These are phyloP conservation scores for Pollenia labialis DNA, from an alignment of 2,888 invertebrate species.

Conservation along the genomic window DNA sequence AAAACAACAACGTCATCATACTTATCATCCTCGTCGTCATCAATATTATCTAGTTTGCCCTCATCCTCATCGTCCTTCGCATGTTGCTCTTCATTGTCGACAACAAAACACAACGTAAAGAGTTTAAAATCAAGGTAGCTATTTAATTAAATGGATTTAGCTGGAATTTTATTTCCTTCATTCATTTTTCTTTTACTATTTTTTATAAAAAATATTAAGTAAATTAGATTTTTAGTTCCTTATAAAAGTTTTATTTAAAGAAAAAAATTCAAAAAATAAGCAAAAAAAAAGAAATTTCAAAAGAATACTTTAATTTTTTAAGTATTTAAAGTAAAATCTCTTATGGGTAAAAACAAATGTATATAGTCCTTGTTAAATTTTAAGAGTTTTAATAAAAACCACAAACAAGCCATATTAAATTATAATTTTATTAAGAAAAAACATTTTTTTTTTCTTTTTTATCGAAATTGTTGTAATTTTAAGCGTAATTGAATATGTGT, in stretches of 20 bases:
- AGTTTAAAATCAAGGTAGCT: slow-evolving; percentile 66
- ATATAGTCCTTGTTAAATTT: slow-evolving; percentile 72
- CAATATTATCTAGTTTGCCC: background rate
- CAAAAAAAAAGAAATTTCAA: slow-evolving; percentile 49
- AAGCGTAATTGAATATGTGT: slow-evolving; percentile 56
- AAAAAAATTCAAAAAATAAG: slow-evolving; percentile 63
- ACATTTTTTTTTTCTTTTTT: slow-evolving; percentile 48
- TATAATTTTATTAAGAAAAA: slow-evolving; percentile 8
- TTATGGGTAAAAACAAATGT: slow-evolving; percentile 59
- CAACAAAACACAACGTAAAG: slow-evolving; percentile 15
- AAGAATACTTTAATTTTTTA: slow-evolving; percentile 43
- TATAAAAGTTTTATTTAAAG: slow-evolving; percentile 65
- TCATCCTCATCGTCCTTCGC: slow-evolving; percentile 1
- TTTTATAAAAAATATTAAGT: slow-evolving; percentile 39
- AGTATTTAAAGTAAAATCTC: slow-evolving; percentile 8
- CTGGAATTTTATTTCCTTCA: slow-evolving; percentile 7
- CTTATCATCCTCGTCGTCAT: slow-evolving; percentile 19
- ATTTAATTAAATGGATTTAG: slow-evolving; percentile 63
- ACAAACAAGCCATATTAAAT: slow-evolving; percentile 52
- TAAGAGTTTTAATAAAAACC: slow-evolving; percentile 66
- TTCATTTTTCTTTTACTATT: slow-evolving; percentile 37
- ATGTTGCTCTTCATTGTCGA: background rate
- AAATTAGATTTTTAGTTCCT: slow-evolving; percentile 66
- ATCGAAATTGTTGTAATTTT: slow-evolving; percentile 59
- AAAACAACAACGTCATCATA: slow-evolving; percentile 40